Evolutionary conservation across 2,113 vertebrate species (phyloP).

Genomic region (Petaurus breviceps): DNA sequence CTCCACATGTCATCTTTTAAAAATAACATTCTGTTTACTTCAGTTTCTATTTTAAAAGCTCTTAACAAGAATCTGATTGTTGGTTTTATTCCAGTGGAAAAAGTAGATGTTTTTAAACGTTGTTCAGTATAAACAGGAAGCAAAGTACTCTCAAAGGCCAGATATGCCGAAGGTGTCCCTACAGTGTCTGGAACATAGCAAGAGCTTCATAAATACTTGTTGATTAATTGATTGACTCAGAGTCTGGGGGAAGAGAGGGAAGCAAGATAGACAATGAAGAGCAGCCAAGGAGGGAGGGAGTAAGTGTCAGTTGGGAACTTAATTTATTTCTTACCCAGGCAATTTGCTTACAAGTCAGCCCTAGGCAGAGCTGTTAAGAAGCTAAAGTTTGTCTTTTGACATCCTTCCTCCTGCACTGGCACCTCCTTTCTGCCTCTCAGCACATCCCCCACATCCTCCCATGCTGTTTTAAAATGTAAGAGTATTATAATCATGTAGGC

Average conservation of each 20-base stretch:
- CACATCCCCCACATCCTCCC: not conserved
- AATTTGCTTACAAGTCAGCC: not conserved
- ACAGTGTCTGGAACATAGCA: not conserved
- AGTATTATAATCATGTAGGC: not conserved
- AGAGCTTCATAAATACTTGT: not conserved
- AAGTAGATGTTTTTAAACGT: not conserved
- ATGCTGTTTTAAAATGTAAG: not conserved
- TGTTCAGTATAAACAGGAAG: not conserved
- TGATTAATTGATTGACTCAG: not conserved
- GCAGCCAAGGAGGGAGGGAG: not conserved
- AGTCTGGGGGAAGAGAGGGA: not conserved
- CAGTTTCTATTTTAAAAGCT: not conserved
- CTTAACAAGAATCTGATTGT: not conserved
- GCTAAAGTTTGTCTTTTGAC: not conserved
- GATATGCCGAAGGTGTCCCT: not conserved
- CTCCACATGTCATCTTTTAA: not conserved
- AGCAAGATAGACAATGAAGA: not conserved
- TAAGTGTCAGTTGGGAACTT: not conserved
- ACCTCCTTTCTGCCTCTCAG: not conserved
- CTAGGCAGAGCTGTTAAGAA: not conserved
- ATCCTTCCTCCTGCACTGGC: not conserved
- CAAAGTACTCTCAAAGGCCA: not conserved
- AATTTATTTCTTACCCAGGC: not conserved
- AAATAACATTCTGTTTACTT: not conserved
- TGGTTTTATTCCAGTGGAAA: not conserved